These are phyloP conservation scores for Syrmaticus mikado DNA, from an alignment of 2,113 vertebrate genomes.

Conservation along the genomic window DNA sequence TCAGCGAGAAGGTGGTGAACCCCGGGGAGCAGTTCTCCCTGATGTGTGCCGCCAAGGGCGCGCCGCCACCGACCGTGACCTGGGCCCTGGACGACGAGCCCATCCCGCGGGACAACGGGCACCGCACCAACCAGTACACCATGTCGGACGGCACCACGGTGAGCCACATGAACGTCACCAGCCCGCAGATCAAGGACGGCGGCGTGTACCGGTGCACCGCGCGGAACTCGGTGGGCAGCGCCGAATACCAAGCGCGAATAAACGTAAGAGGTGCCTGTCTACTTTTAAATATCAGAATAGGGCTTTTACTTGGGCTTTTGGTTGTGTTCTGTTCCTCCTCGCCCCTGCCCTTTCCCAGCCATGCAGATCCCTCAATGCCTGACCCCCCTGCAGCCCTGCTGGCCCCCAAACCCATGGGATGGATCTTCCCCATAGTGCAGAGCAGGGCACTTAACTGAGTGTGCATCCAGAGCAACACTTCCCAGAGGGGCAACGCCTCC, in stretches of 20 bases:
- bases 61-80: conserved; percentile 94
- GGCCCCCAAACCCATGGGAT: fast-evolving
- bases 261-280: conserved; percentile 99
- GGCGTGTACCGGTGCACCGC: conserved; percentile 98
- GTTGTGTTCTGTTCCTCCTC: conserved; percentile 53
- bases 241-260: conserved; percentile 99
- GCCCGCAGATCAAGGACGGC: conserved; percentile 96
- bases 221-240: conserved; percentile 98
- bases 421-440: background rate
- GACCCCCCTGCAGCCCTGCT: background rate
- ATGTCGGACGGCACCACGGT: conserved; percentile 94
- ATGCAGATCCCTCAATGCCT: fast-evolving
- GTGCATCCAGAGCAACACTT: background rate
- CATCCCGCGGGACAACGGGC: conserved; percentile 87
- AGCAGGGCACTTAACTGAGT: fast-evolving
- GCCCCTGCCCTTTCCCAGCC: background rate
- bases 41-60: conserved; percentile 95
- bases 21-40: conserved; percentile 96
- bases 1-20: conserved; percentile 97
- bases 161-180: conserved; percentile 95
- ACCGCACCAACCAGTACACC: conserved; percentile 95
- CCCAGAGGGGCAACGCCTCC: background rate
- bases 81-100: conserved; percentile 98
- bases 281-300: conserved; percentile 99
- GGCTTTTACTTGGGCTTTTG: conserved; percentile 73